Conservation (phyloP, 2,113 vertebrate genomes). For the Anguilla rostrata region DNA sequence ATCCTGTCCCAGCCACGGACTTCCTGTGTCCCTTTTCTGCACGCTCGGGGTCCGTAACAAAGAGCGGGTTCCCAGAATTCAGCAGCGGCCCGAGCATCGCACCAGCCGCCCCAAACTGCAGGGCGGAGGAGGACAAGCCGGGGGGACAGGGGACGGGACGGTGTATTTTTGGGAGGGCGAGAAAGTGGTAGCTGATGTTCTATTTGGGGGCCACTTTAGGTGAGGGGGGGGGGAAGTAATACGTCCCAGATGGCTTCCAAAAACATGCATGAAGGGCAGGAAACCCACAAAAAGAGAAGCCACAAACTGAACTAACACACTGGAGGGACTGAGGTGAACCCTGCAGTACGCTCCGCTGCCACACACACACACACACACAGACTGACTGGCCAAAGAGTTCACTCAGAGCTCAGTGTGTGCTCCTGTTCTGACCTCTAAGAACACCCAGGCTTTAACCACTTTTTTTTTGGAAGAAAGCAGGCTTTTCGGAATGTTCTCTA, state of each 20-base stretch:
- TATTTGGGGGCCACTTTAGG: slow-evolving; percentile 51
- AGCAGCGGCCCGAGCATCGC: slow-evolving; percentile 35
- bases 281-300: neutral
- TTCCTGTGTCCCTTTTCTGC: slow-evolving; percentile 45
- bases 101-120: slow-evolving; percentile 58
- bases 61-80: slow-evolving; percentile 38
- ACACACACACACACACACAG: too few relatives aligned
- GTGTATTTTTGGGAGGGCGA: slow-evolving; percentile 47
- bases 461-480: too few relatives aligned
- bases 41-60: slow-evolving; percentile 43
- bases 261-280: neutral
- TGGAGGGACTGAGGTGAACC: neutral
- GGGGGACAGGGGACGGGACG: slow-evolving; percentile 18
- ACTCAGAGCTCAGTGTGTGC: neutral
- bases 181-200: slow-evolving; percentile 37
- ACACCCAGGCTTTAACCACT: too few relatives aligned
- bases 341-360: neutral
- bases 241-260: neutral
- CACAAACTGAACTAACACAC: neutral
- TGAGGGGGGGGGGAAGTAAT: slow-evolving; percentile 35
- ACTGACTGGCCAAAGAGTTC: neutral
- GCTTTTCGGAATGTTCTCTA: too few relatives aligned
- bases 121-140: slow-evolving; percentile 45
- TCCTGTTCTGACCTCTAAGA: too few relatives aligned
- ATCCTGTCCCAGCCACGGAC: slow-evolving; percentile 45